Evolutionary conservation across 2,888 invertebrate genomes (phyloP), one percentile per base, ranked within the genome.

Genomic region (Oxystoma pomonae): DNA sequence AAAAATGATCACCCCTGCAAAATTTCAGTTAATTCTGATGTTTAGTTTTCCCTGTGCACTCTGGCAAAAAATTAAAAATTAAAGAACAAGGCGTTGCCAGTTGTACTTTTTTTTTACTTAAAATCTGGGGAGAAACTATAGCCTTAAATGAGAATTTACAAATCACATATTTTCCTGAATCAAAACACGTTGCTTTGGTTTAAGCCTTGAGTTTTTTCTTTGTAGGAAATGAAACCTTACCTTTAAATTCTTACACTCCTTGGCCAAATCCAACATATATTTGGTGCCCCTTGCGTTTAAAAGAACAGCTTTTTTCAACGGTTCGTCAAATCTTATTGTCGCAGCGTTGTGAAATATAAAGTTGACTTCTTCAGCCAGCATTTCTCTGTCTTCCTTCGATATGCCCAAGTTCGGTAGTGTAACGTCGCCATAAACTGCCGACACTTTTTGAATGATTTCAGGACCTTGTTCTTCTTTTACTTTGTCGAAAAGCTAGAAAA

Each of bases 201-300:
- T n/a, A n/a, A n/a, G n/a, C n/a, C n/a, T n/a, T n/a, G n/a, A n/a
- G n/a, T n/a, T n/a, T n/a, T n/a, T n/a, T n/a, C n/a, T n/a, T n/a
- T n/a, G n/a, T n/a, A n/a, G n/a, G n/a, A n/a, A n/a, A n/a, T n/a
- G n/a, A n/a, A n/a, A n/a, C n/a, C 67, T 64, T 79, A 90, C 91
- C 81, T 87, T 82, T 56, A 98, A 82, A 5, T 92, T 85, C 74
- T 90, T 90, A 76, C 89, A 86, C 68, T 86, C 83, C 74, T 88
- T 90, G 58, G 91, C 96, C 61, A 98, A 78, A 9, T 92, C 89
- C 64, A 98, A 78, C 83, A 98, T 88, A 66, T 90, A 85, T 76
- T 93, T 91, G 0, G 96, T 96, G 50, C 96, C 98, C 62, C 94
- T 84, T 0, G 96, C 92, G 80, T 98, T 99, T 79, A 98, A 84